Conservation (phyloP, 2,888 invertebrate genomes). For the Mesoligia furuncula region DNA sequence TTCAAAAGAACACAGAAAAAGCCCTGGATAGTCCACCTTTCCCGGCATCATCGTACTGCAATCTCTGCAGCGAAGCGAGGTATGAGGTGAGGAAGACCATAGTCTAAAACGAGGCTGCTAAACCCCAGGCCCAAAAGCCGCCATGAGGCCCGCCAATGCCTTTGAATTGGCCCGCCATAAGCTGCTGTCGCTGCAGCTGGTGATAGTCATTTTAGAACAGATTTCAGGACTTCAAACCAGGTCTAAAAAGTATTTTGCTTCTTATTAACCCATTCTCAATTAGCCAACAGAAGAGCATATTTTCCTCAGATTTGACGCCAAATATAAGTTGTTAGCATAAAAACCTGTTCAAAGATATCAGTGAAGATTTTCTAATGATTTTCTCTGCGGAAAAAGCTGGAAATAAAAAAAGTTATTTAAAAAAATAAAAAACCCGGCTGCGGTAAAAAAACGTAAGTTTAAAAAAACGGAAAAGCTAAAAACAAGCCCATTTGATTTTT, state of each 20-base stretch:
- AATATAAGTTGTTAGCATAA: not conserved
- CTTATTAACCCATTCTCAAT: not conserved
- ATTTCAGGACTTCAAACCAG: not conserved
- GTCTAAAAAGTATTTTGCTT: not conserved
- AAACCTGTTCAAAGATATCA: not conserved
- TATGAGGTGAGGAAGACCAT: constrained; percentile 78
- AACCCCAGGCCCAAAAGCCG: not conserved
- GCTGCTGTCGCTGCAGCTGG: not conserved
- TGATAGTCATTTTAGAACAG: not conserved
- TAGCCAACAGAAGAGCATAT: not conserved
- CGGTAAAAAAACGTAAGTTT: too few relatives aligned
- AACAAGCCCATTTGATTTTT: too few relatives aligned
- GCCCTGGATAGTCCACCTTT: constrained; percentile 80
- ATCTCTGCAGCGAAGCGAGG: constrained; percentile 84
- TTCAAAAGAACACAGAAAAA: constrained; percentile 77
- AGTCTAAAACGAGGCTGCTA: not conserved
- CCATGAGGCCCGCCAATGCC: not conserved
- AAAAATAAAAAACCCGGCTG: too few relatives aligned
- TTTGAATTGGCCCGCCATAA: not conserved
- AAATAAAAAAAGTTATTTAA: too few relatives aligned
- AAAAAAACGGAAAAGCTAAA: too few relatives aligned
- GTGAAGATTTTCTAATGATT: not conserved
- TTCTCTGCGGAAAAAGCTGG: too few relatives aligned
- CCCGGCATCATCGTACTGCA: constrained; percentile 70
- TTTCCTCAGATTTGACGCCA: not conserved